These are phyloP conservation scores for Heteromyza rotundicornis DNA, from an alignment of 2,888 invertebrate genomes.

Conservation along the genomic window DNA sequence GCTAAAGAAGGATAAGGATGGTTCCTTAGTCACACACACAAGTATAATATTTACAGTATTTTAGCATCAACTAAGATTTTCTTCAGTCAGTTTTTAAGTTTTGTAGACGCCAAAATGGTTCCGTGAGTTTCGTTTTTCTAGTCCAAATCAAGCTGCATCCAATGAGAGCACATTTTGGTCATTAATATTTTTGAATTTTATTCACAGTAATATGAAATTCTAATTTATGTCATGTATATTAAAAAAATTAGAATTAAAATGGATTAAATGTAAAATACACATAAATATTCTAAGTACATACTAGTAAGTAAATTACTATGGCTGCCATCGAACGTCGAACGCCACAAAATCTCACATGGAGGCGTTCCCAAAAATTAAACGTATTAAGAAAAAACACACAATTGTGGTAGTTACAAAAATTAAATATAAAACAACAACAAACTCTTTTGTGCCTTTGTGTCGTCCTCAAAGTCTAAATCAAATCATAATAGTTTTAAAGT, in stretches of 20 bases:
- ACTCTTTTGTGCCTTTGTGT: no score
- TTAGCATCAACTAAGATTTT: no score
- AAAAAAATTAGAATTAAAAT: no score
- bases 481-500: neutral
- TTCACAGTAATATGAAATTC: neutral
- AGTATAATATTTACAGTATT: no score
- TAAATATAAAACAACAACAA: conserved; percentile 5
- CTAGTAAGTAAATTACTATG: conserved; percentile 21
- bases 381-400: conserved; percentile 1
- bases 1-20: no score
- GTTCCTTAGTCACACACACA: no score
- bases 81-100: no score
- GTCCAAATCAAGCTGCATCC: no score
- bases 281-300: conserved; percentile 5
- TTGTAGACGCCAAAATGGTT: no score
- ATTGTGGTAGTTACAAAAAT: conserved; percentile 5
- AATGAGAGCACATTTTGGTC: no score
- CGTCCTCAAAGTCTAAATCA: neutral
- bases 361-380: conserved; percentile 1
- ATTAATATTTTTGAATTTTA: neutral
- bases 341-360: neutral
- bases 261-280: conserved; percentile 6
- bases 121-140: no score
- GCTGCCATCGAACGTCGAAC: conserved; percentile 11
- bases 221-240: no score